phyloP scores from a whole-genome alignment of 2,888 invertebrate genomes.

The Nephrotoma guestfalica region DNA sequence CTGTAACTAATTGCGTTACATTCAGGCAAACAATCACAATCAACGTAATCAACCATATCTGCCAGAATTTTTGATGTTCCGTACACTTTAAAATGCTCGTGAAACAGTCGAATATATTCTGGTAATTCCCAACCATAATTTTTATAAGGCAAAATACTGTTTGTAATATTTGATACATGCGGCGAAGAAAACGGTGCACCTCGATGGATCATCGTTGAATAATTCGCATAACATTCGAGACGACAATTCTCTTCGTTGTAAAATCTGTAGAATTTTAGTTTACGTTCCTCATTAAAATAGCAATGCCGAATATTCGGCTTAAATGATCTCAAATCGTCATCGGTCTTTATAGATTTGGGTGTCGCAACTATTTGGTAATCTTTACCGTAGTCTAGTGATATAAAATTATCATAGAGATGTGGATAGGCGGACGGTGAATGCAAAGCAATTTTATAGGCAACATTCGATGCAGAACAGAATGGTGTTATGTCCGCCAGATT shows the following conservation, averaged over 20 bases:
- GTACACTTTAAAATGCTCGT: not conserved
- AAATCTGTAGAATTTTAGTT: constrained; percentile 41
- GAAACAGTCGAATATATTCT: not conserved
- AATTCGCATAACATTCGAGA: constrained; percentile 54
- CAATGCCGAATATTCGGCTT: constrained; percentile 43
- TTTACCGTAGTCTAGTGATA: not conserved
- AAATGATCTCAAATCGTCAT: constrained; percentile 46
- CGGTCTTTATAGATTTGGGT: constrained; percentile 63
- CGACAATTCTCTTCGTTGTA: constrained; percentile 61
- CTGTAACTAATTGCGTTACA: not conserved
- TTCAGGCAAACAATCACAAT: not conserved
- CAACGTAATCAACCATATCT: not conserved
- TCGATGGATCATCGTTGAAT: constrained; percentile 42
- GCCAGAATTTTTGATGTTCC: not conserved
- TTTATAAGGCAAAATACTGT: not conserved
- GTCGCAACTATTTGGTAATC: not conserved
- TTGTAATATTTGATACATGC: constrained; percentile 14
- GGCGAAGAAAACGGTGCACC: not conserved
- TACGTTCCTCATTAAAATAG: constrained; percentile 44
- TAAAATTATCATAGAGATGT: not conserved
- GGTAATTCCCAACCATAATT: not conserved
- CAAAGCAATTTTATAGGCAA: not conserved
- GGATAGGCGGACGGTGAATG: not conserved
- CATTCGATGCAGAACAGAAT: not conserved
- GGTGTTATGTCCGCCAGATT: not conserved